phyloP scores from a whole-genome alignment of 2,797 vertebrate genomes.

The Sphenopsis melanotis region DNA sequence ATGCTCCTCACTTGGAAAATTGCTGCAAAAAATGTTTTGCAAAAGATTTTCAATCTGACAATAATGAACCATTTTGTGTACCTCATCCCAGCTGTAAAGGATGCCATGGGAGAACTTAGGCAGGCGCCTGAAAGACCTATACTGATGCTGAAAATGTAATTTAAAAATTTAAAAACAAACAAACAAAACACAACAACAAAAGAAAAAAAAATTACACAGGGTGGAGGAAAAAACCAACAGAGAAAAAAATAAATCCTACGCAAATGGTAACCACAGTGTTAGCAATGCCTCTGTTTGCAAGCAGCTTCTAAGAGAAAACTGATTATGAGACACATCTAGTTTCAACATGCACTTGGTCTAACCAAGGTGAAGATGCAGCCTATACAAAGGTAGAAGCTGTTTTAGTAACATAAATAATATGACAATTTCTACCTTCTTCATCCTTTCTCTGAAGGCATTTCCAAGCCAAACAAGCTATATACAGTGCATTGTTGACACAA shows the following conservation, averaged over 20 bases:
- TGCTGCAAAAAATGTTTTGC: not conserved
- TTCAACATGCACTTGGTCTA: not conserved
- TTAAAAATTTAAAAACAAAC: not conserved
- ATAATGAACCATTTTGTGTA: not conserved
- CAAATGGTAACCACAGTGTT: not conserved
- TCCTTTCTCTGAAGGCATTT: not conserved
- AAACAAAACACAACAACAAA: too few species aligned
- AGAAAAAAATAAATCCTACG: not conserved
- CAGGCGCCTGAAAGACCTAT: not conserved
- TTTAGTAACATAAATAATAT: not conserved
- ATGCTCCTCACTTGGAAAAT: not conserved
- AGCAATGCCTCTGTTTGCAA: not conserved
- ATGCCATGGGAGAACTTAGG: not conserved
- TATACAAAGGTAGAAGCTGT: not conserved
- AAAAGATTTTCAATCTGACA: not conserved
- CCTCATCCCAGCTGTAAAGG: not conserved
- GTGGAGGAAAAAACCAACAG: accelerated
- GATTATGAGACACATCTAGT: not conserved
- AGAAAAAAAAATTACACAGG: not conserved
- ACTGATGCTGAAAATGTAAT: not conserved
- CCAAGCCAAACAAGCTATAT: not conserved
- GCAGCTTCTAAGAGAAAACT: not conserved
- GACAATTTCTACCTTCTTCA: not conserved
- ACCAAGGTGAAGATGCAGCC: not conserved
- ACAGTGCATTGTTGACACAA: not conserved